A percentile compares a stretch with the other conserved stretches of the same genome.
These are phyloP conservation scores for Heptranchias perlo DNA, from an alignment of 2,113 vertebrate species.

Conservation along the genomic window DNA sequence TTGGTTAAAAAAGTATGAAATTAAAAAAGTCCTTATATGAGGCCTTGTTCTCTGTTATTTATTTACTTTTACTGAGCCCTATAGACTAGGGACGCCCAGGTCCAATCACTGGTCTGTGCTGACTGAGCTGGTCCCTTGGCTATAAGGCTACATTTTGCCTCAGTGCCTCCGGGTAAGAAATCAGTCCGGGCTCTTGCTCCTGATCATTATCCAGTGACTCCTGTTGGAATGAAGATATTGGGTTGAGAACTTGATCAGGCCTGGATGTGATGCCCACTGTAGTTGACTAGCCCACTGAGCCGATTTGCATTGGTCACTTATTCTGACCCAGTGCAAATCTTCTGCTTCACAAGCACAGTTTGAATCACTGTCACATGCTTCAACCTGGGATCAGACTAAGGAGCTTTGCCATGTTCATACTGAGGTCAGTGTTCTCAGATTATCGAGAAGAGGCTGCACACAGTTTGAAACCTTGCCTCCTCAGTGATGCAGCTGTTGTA, in stretches of 20 bases:
- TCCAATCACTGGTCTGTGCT: not conserved
- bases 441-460: not conserved
- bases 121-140: not conserved
- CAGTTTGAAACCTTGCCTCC: not conserved
- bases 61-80: not conserved
- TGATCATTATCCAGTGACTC: not conserved
- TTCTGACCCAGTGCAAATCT: not conserved
- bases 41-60: not conserved
- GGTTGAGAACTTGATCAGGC: not conserved
- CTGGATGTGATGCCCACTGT: not conserved
- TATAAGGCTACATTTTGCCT: not conserved
- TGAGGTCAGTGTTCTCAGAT: not conserved
- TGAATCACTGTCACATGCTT: not conserved
- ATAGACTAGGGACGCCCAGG: not conserved
- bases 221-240: not conserved
- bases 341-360: not conserved
- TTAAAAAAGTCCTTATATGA: slow-evolving; percentile 5
- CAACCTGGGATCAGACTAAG: not conserved
- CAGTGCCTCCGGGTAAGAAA: not conserved
- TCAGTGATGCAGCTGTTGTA: not conserved
- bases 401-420: not conserved
- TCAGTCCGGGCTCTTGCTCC: not conserved
- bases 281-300: not conserved
- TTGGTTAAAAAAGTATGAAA: not conserved
- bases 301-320: not conserved